Evolutionary conservation across 1,140 invertebrate species (phyloP).

Genomic region (Zaprionus nigranus): DNA sequence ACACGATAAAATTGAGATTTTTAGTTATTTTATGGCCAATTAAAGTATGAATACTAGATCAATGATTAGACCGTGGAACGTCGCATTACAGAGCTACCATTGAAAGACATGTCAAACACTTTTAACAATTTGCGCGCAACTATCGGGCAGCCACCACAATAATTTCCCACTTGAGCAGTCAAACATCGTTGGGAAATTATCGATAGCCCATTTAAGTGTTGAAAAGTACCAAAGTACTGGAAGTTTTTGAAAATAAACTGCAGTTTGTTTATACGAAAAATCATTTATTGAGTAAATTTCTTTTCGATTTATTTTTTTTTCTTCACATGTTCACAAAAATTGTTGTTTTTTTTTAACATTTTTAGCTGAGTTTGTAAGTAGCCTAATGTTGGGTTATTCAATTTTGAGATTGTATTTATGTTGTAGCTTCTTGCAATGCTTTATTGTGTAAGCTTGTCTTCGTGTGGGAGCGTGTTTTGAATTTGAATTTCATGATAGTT

Average conservation of each 20-base stretch:
- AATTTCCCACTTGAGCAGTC: not conserved
- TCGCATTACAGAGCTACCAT: not conserved
- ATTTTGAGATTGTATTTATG: slow-evolving; percentile 26
- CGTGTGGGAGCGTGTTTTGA: slow-evolving; percentile 41
- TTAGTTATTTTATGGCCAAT: not conserved
- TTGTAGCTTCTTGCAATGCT: slow-evolving; percentile 12
- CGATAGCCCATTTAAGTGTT: not conserved
- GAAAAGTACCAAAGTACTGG: not conserved
- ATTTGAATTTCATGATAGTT: slow-evolving; percentile 20
- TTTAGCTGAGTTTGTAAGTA: slow-evolving; percentile 57
- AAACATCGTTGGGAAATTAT: not conserved
- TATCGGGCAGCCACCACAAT: not conserved
- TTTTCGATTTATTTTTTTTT: slow-evolving; percentile 69
- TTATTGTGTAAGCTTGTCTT: slow-evolving; percentile 30
- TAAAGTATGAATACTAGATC: not conserved
- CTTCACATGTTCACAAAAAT: slow-evolving; percentile 79
- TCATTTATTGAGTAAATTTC: slow-evolving; percentile 82
- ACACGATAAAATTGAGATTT: too few species aligned
- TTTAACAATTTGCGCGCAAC: not conserved
- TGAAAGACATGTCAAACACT: not conserved
- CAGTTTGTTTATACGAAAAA: slow-evolving; percentile 67
- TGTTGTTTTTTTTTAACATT: slow-evolving; percentile 25
- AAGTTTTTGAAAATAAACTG: slow-evolving; percentile 8
- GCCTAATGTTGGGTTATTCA: slow-evolving; percentile 46
- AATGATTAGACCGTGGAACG: too few species aligned